phyloP scores from a whole-genome alignment of 1,140 invertebrate genomes.

The Caenorhabditis remanei region DNA sequence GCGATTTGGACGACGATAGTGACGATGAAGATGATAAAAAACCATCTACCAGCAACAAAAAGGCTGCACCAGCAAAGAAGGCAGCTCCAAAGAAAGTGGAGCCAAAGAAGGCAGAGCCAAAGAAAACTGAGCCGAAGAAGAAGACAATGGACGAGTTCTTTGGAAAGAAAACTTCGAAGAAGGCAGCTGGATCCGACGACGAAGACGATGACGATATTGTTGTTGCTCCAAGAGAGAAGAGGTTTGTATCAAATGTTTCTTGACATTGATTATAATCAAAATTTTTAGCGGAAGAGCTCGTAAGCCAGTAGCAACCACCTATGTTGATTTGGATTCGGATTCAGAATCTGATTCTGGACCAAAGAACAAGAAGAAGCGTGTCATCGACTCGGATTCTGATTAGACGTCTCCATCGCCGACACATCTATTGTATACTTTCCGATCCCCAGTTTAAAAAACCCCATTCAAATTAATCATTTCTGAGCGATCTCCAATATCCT shows the following conservation, averaged over 20 bases:
- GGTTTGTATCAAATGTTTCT: neutral
- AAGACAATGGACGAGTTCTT: constrained; percentile 6
- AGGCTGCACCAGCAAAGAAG: constrained; percentile 26
- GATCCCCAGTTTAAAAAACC: neutral
- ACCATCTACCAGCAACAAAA: constrained; percentile 14
- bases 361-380: constrained; percentile 26
- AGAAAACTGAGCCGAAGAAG: constrained; percentile 4
- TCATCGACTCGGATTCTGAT: constrained; percentile 6
- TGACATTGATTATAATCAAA: neutral
- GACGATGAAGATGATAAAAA: neutral
- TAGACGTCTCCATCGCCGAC: neutral
- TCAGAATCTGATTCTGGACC: neutral
- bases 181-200: constrained; percentile 9
- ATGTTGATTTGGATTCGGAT: neutral
- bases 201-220: neutral
- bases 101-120: constrained; percentile 1
- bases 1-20: constrained; percentile 69
- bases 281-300: constrained; percentile 43
- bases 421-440: neutral
- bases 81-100: constrained; percentile 9
- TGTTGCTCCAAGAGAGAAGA: constrained; percentile 22
- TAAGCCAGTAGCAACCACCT: neutral
- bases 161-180: neutral
- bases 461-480: neutral
- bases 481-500: neutral